phyloP scores from a whole-genome alignment of 2,797 vertebrate species.

The Typhlichthys subterraneus region DNA sequence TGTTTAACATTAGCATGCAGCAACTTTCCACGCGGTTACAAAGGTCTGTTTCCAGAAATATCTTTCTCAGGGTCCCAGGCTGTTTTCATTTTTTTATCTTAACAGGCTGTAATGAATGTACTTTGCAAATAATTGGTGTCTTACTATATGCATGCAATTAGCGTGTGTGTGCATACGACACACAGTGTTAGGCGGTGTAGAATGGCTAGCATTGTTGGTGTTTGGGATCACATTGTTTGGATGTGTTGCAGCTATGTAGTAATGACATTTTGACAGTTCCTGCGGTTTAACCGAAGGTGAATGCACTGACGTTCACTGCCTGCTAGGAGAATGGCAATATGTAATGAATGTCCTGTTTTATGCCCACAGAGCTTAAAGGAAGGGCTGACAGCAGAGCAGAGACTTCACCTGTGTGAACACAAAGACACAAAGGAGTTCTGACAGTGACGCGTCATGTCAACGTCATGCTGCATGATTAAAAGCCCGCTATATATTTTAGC shows the following conservation, averaged over 20 bases:
- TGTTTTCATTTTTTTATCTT: not conserved
- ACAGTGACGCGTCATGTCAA: conserved; percentile 41
- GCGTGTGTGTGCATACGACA: not conserved
- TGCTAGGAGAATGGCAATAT: conserved; percentile 4
- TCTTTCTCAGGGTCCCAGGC: conserved; percentile 5
- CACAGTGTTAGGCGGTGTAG: not conserved
- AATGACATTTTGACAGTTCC: conserved; percentile 17
- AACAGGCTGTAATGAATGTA: too few relatives aligned
- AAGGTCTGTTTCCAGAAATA: too few relatives aligned
- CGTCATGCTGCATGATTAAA: conserved; percentile 76
- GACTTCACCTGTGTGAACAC: conserved; percentile 84
- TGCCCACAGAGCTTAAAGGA: conserved; percentile 81
- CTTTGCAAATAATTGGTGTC: too few relatives aligned
- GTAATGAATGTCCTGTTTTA: conserved; percentile 8
- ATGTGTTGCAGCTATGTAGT: not conserved
- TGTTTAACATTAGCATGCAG: conserved; percentile 19
- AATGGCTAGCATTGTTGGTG: conserved; percentile 5
- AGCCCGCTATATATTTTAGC: conserved; percentile 75
- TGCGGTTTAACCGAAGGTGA: not conserved
- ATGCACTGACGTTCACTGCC: conserved; percentile 17
- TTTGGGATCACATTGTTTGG: conserved; percentile 2
- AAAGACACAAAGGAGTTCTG: conserved; percentile 86
- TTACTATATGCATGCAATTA: not conserved
- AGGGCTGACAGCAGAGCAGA: conserved; percentile 83
- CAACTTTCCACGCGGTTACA: conserved; percentile 1